Base-by-base conservation (phyloP, 2,797 vertebrate species). In the Bovichtus diacanthus region DNA sequence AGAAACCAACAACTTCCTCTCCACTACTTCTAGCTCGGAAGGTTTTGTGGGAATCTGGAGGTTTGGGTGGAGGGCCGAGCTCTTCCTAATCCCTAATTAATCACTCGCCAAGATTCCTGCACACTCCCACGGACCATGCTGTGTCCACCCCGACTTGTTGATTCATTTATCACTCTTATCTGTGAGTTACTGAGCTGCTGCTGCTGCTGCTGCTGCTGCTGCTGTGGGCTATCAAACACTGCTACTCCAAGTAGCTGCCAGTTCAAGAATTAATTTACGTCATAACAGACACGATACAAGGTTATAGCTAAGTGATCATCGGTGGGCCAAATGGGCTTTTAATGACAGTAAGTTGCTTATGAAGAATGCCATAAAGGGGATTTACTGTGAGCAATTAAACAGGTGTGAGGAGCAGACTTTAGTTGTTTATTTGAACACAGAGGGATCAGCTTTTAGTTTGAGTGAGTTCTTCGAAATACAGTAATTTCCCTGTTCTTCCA, bases 81-180 rank as follows among this genome's bases (percentile, higher is more conserved):
- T 60, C 44, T 66, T 2, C 38, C 53, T 64, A 41, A 76, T 56
- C 53, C 51, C n/a, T 1, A 54, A 86, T 87, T 71, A 84, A 85
- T 88, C 81, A 62, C 75, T 55, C 6, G 3, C 63, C 16, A 18
- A 51, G 63, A 82, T 65, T 31, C 72, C 74, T 1, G 16, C 69
- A 43, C 58, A 27, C 63, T 68, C 81, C 69, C 51, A 18, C 59
- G 58, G 61, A 64, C 55, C 69, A 16, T 9, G 31, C 54, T 18
- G 60, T 12, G 69, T 63, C 63, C 50, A 10, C 64, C 18, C 61
- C n/a, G 21, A 85, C 84, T 70, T 82, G 82, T 88, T 85, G 78
- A 87, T 87, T 76, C 50, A 84, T 89, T 77, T 73, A 81, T 86
- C 75, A 50, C 54, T 43, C 31, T 34, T 23, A 16, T 83, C 73